Conservation (phyloP, 2,797 vertebrate species). For the Tragelaphus eurycerus region DNA sequence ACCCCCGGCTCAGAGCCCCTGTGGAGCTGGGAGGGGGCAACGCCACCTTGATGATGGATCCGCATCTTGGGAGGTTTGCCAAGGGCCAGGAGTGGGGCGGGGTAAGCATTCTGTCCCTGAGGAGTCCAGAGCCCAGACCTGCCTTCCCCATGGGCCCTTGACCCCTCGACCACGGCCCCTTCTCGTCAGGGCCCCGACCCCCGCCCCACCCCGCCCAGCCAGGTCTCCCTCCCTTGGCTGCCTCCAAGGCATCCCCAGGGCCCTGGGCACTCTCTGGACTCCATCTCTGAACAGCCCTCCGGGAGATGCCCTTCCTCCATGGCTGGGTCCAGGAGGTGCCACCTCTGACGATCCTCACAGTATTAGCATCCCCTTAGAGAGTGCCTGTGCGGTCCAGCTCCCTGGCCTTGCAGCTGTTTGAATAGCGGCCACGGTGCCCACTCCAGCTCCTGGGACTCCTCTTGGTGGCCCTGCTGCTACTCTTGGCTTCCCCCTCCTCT, state of each 20-base stretch:
- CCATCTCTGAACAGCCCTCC: background rate
- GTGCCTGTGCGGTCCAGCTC: background rate
- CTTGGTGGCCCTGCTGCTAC: constrained; percentile 67
- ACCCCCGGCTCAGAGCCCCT: background rate
- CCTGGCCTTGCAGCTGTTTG: background rate
- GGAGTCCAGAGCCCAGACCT: background rate
- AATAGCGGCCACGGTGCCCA: background rate
- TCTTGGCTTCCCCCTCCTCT: constrained; percentile 45
- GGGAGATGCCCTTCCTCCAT: background rate
- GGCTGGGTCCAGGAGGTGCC: background rate
- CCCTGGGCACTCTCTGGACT: background rate
- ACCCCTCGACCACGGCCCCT: background rate
- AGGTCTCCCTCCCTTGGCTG: background rate
- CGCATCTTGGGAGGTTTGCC: background rate
- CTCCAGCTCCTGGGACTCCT: constrained; percentile 65
- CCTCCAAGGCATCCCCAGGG: background rate
- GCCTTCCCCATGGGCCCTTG: background rate
- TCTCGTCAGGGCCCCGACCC: constrained; percentile 52
- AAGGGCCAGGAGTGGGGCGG: background rate
- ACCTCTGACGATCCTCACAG: background rate
- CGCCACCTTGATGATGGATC: background rate
- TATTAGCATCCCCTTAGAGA: too few relatives aligned
- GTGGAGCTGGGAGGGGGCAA: background rate
- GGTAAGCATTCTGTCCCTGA: background rate
- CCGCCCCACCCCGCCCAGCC: background rate